A percentile compares a stretch with the other conserved stretches of the same genome.
These are phyloP conservation scores for Vollenhovia emeryi DNA, from an alignment of 1,140 invertebrate genomes.

Conservation along the genomic window DNA sequence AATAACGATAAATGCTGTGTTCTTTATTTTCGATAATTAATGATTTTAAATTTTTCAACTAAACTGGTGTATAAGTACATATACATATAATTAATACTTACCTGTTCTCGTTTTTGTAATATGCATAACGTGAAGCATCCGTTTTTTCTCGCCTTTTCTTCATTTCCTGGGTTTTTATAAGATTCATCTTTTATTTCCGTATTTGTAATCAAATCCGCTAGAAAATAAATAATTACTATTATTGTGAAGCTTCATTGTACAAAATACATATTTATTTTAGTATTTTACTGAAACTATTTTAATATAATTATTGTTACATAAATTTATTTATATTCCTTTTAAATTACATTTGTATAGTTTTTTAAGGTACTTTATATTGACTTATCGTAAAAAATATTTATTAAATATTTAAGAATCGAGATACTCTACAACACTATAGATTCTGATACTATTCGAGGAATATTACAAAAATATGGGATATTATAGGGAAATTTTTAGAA, in stretches of 20 bases:
- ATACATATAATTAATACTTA: not conserved
- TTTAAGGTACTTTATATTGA: not conserved
- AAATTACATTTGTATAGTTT: not conserved
- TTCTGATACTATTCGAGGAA: no score
- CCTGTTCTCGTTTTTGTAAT: not conserved
- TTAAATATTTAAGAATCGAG: not conserved
- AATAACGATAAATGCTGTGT: no score
- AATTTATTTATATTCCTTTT: not conserved
- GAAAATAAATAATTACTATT: not conserved
- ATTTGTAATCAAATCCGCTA: not conserved
- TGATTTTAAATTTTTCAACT: no score
- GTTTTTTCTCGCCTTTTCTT: not conserved
- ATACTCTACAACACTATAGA: no score
- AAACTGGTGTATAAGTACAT: no score
- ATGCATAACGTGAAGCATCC: not conserved
- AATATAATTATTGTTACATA: no score
- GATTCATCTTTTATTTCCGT: not conserved
- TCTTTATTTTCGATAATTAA: no score
- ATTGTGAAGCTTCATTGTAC: not conserved
- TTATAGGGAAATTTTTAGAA: no score
- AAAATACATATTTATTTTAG: not conserved
- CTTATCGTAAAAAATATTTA: not conserved
- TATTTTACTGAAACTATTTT: not conserved
- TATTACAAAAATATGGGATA: no score
- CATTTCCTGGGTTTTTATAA: slow-evolving; percentile 5